These are phyloP conservation scores for Lateolabrax maculatus DNA, from an alignment of 2,797 vertebrate genomes.

Conservation along the genomic window DNA sequence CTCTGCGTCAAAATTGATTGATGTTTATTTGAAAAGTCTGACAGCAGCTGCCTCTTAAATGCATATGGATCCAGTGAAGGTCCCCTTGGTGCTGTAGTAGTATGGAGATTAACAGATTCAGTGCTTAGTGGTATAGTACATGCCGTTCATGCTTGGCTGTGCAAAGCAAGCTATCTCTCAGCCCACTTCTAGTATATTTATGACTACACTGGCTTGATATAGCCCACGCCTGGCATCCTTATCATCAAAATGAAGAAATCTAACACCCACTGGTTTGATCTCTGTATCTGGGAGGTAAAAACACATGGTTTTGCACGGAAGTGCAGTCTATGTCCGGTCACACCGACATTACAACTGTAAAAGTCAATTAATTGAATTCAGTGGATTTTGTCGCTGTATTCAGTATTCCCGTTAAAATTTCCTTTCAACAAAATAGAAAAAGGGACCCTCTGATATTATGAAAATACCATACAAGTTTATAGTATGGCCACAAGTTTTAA, in stretches of 20 bases:
- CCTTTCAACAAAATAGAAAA: no score
- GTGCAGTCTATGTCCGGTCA: background rate
- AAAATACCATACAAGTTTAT: no score
- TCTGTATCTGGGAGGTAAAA: background rate
- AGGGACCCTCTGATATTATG: no score
- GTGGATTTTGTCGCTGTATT: background rate
- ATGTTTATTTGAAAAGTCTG: conserved; percentile 5
- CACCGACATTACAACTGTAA: background rate
- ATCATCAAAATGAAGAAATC: conserved; percentile 8
- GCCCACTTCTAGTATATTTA: conserved; percentile 22
- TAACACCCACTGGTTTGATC: background rate
- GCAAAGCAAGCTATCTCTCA: conserved; percentile 6
- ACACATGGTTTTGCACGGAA: conserved; percentile 25
- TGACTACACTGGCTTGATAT: conserved; percentile 23
- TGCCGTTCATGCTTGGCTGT: conserved; percentile 19
- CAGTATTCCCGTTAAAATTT: no score
- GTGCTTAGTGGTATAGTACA: conserved; percentile 28
- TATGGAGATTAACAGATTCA: conserved; percentile 31
- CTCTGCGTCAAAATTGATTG: background rate
- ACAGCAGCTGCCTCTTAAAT: background rate
- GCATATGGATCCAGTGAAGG: conserved; percentile 21
- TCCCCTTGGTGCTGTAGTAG: conserved; percentile 12
- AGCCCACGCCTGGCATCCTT: background rate
- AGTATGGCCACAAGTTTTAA: no score
- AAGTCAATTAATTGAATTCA: background rate